A percentile compares a stretch with the other conserved stretches of the same genome.
phyloP scores from a whole-genome alignment of 2,113 vertebrate species.

The Otus sunia region DNA sequence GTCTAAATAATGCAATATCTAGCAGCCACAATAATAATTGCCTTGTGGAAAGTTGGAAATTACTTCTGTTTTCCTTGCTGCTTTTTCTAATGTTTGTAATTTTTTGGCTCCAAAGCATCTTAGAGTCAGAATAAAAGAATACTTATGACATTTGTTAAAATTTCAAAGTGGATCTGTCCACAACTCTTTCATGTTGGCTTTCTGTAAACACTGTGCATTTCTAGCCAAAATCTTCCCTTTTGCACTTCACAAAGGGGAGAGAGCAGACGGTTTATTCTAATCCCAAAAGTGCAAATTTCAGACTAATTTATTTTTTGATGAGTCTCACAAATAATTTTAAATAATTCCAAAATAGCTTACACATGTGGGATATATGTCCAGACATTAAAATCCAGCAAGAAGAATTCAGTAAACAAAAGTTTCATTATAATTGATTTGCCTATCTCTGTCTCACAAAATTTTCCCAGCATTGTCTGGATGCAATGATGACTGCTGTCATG shows the following conservation, averaged over 20 bases:
- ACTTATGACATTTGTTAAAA: neutral
- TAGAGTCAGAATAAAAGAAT: neutral
- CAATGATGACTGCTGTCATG: constrained; percentile 7
- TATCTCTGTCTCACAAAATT: constrained; percentile 37
- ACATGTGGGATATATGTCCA: neutral
- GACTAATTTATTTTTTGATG: neutral
- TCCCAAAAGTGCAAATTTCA: neutral
- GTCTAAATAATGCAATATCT: neutral
- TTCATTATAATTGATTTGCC: constrained; percentile 38
- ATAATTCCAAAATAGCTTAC: neutral
- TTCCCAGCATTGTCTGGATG: neutral
- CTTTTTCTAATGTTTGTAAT: neutral
- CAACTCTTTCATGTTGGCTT: neutral
- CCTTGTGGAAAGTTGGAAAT: neutral
- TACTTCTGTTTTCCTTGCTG: neutral
- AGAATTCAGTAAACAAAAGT: constrained; percentile 18
- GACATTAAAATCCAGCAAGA: neutral
- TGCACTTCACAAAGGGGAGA: neutral
- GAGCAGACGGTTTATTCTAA: neutral
- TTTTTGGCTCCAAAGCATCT: neutral
- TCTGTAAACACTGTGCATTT: neutral
- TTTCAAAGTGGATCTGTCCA: neutral
- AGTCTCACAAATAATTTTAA: neutral
- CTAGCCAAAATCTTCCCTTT: neutral
- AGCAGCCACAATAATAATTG: neutral